Percentiles rank a stretch among this genome's conserved stretches.
These are phyloP conservation scores for Etheostoma nigrum DNA, from an alignment of 2,797 vertebrate genomes.

Conservation along the genomic window DNA sequence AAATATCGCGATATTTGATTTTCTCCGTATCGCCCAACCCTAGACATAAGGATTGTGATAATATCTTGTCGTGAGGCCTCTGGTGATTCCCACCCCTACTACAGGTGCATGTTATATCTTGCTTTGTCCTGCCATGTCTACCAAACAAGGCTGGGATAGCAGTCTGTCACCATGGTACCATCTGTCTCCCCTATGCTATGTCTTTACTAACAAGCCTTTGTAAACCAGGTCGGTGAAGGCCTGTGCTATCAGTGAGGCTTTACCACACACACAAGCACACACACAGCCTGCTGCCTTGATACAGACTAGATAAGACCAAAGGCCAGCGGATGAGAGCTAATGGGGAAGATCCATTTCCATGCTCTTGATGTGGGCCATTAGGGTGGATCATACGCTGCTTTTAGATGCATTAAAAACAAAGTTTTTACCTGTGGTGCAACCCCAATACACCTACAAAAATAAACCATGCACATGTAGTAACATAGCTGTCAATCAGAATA, in stretches of 20 bases:
- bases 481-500: not conserved
- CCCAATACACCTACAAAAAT: not conserved
- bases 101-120: not conserved
- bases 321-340: slow-evolving; percentile 48
- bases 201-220: slow-evolving; percentile 27
- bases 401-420: not conserved
- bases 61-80: too few relatives aligned
- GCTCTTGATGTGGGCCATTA: not conserved
- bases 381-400: not conserved
- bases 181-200: slow-evolving; percentile 3
- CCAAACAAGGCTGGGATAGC: not conserved
- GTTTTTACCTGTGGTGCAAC: not conserved
- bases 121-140: not conserved
- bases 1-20: too few relatives aligned
- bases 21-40: too few relatives aligned
- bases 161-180: slow-evolving; percentile 50
- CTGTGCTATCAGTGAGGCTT: slow-evolving; percentile 19
- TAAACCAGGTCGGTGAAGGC: slow-evolving; percentile 40
- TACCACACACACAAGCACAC: slow-evolving; percentile 12
- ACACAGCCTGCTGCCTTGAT: slow-evolving; percentile 17
- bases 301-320: slow-evolving; percentile 43
- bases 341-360: not conserved
- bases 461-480: not conserved
- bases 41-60: too few relatives aligned
- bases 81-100: too few relatives aligned